These are phyloP conservation scores for Hexactinellida sp. DNA, from an alignment of 37 sponge, comb jelly and placozoan genomes.

Conservation along the genomic window DNA sequence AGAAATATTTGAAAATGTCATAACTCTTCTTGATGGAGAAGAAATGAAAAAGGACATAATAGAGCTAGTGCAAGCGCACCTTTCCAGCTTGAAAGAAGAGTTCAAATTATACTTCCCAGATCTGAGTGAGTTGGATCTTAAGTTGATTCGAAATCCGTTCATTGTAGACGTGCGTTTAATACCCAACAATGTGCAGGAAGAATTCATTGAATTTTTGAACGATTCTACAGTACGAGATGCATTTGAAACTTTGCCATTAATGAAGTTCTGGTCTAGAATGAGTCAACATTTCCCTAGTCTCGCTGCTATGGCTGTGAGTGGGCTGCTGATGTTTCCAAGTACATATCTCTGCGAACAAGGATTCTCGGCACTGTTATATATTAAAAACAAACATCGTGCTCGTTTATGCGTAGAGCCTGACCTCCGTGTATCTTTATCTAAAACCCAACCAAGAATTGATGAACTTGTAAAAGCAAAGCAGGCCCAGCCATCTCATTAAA, in stretches of 20 bases:
- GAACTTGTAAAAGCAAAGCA: conserved; percentile 18
- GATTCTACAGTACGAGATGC: conserved; percentile 13
- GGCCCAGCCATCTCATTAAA: conserved; percentile 16
- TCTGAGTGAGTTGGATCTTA: conserved; percentile 13
- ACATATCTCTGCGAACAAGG: conserved; percentile 17
- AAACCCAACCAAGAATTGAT: conserved; percentile 10
- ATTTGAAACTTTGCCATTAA: conserved; percentile 17
- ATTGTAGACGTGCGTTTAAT: conserved; percentile 12
- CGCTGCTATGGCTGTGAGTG: conserved; percentile 16
- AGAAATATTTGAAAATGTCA: conserved; percentile 14
- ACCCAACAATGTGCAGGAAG: conserved; percentile 16
- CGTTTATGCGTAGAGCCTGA: conserved; percentile 18
- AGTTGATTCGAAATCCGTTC: conserved; percentile 15
- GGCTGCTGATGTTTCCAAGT: conserved; percentile 16
- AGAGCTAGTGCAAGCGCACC: conserved; percentile 16
- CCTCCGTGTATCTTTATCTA: conserved; percentile 15
- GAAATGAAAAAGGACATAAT: conserved; percentile 15
- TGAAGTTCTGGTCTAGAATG: conserved; percentile 19
- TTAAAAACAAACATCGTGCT: conserved; percentile 16
- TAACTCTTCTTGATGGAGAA: conserved; percentile 15
- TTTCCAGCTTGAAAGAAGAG: conserved; percentile 7
- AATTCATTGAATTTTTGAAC: conserved; percentile 15
- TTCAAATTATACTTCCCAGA: conserved; percentile 17
- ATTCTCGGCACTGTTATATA: conserved; percentile 16
- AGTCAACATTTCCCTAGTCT: conserved; percentile 8